Evolutionary conservation across 2,888 invertebrate genomes (phyloP), one percentile per base, ranked within the genome.

Genomic region (Glyphotaelius pellucidus): DNA sequence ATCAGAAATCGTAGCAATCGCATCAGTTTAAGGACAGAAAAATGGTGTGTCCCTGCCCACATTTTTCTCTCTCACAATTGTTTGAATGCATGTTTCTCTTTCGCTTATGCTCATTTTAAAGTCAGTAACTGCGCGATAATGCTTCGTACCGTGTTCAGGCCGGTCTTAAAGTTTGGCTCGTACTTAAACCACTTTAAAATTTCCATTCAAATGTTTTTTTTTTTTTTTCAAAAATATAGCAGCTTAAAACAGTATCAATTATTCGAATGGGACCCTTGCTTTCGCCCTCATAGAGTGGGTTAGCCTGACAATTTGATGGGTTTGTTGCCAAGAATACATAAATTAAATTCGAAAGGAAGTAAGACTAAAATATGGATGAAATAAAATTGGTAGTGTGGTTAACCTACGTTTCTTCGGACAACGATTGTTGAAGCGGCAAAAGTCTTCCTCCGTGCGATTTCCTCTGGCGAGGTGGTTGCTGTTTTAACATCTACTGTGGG

Each of bases 391-490:
- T 25, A 67, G 67, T 67, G 25, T n/a, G 25, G 67, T 67, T 67
- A 67, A 83, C 91, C n/a, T 91, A 91, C 91, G 14, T 83, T 88
- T 91, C 84, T 91, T 19, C 91, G 91, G 32, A 91, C 91, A 47
- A 80, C 80, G 30, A 92, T 92, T 25, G 89, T 91, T 2, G 86
- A 31, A 19, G 88, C 42, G 25, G 79, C 67, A 52, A 96, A 94
- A 89, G 95, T 92, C 94, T 95, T 95, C 92, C 94, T 94, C 89
- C 96, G 95, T 88, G 95, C 95, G 0, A 95, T 93, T 94, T 97
- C 96, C 90, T 96, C 96, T 3, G 96, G 95, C 89, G 95, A 94
- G 35, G 96, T 95, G 7, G 94, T 83, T n/a, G 95, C 95, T 93
- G 96, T 94, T 89, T 97, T 96, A 86, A 94, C 94, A 92, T 95